Evolutionary conservation across 2,113 vertebrate species (phyloP), one percentile per base, ranked within the genome.

Genomic region (Nesogale talazaci): DNA sequence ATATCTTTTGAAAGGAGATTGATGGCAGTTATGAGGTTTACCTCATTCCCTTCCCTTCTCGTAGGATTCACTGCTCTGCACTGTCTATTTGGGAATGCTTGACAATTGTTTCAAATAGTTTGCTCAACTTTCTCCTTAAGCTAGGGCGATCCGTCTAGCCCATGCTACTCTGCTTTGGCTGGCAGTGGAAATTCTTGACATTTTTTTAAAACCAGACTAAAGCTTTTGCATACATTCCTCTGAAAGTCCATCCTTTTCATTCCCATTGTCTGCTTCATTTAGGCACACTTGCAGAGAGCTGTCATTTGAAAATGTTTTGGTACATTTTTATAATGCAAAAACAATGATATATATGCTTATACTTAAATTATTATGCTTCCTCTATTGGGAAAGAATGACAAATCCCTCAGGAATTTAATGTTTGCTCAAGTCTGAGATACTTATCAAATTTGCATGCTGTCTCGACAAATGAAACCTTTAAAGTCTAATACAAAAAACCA

Each of bases 61-160:
- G 89, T 40, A 61, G 27, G 16, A 23, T 52, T 42, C 27, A 15
- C 17, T 42, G 15, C 23, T 91, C 16, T 70, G 25, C 69, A 16
- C 14, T 88, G 31, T 25, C 34, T 72, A 5, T 65, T 90, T 80
- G 85, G 67, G 31, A 69, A 40, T 85, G 14, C 75, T 23, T 88
- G 69, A 90, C 90, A 61, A 88, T 63, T 75, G 9, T 42, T 83
- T 87, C 20, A 14, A 15, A 19, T 88, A 46, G 52, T 70, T 65
- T 78, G 15, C 76, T 94, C 86, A 38, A 69, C 0, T 90, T 84
- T 75, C 80, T 81, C 65, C 20, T 84, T 94, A 86, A 83, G 25
- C 4, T 31, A 16, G 19, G 46, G 14, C 9, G 46, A 5, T 52
- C 4, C 69, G 9, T 74, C 29, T 89, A 38, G 31, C 46, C 31